Base-by-base conservation (phyloP, 2,888 invertebrate species). In the Drosophila diplacantha region DNA sequence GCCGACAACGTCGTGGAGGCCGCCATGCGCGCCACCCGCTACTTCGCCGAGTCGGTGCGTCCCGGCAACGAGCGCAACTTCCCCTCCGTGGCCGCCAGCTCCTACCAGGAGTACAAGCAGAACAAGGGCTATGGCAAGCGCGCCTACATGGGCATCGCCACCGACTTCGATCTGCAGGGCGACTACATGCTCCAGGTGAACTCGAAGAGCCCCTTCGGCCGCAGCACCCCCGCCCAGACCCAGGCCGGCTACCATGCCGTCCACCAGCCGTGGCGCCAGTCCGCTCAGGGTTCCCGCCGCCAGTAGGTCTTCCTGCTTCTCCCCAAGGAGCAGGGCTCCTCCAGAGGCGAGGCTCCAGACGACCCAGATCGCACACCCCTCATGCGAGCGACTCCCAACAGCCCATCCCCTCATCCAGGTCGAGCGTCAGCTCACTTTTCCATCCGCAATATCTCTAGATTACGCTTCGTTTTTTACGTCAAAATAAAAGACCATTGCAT, bases 111-210 rank as follows among this genome's bases (percentile, higher is more conserved):
- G 54, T 86, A 87, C 69, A 81, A 84, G 52, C 83, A 81, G 52
- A 83, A 85, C 46, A 74, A 85, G 5, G 87, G 87, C 38, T 70
- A 78, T 39, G 86, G 85, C 53, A 77, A 77, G 71, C 85, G 85
- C 53, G 73, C 82, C 39, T 85, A 85, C 65, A 88, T 88, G 88
- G 88, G 88, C 50, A 82, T 85, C 44, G 71, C 63, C 20, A 73
- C 83, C 51, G 81, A 78, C 41, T 72, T 51, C 18, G 83, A 85
- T 71, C 73, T 80, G 20, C 65, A 79, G 50, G 88, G 88, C 38
- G 85, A 86, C 61, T 88, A 84, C 64, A 83, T 87, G 20, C 77
- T 88, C 37, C 77, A 85, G 74, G 88, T 88, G 22, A 87, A 86
- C 69, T 29, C 80, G 1, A 74, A 81, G 54, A 78, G 84, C 47